Evolutionary conservation across 2,888 invertebrate species (phyloP), one percentile per base, ranked within the genome.

Genomic region (Oscheius sp.): DNA sequence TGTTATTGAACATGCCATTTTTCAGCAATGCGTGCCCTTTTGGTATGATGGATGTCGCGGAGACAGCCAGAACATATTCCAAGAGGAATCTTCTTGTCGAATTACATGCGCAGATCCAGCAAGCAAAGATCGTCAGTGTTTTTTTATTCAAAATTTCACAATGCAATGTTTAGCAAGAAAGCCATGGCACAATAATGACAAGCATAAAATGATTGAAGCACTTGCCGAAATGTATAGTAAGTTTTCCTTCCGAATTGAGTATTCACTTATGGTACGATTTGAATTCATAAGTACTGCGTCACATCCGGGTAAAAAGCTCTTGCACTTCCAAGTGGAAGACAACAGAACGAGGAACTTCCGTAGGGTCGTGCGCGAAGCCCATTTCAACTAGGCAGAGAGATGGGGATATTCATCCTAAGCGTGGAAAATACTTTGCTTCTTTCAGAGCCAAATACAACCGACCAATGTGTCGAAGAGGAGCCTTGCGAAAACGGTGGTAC

Each of bases 41-140:
- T 85, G 85, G 85, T 85, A 80, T 73, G 84, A 83, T 58, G 84
- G 85, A 1, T 85, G 85, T 70, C 72, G 69, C 29, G 82, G 81
- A 8, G 64, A 69, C 34, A 78, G 75, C 57, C 73, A 79, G 66
- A 85, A 85, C 70, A 77, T 84, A 31, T 85, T 84, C 73, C 78
- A 78, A 53, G 83, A 84, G 55, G 78, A 81, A 65, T 17, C 69
- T 27, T 75, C 74, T 15, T 85, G 85, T 67, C 65, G 78, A 10
- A 67, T 73, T 31, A 78, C 76, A 8, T 85, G 85, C 69, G 85
- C 84, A 58, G 69, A 78, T 71, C 82, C 83, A 10, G 80, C 79
- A 0, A 73, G 72, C 46, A 77, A 73, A 66, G 79, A 81, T 71
- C 75, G 78, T 82, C 45, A 70, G 77, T 3, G 15, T n/a, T n/a